A percentile compares a stretch with the other conserved stretches of the same genome.
phyloP scores from a whole-genome alignment of 2,888 invertebrate genomes.

The Orthonychiurus folsomi region DNA sequence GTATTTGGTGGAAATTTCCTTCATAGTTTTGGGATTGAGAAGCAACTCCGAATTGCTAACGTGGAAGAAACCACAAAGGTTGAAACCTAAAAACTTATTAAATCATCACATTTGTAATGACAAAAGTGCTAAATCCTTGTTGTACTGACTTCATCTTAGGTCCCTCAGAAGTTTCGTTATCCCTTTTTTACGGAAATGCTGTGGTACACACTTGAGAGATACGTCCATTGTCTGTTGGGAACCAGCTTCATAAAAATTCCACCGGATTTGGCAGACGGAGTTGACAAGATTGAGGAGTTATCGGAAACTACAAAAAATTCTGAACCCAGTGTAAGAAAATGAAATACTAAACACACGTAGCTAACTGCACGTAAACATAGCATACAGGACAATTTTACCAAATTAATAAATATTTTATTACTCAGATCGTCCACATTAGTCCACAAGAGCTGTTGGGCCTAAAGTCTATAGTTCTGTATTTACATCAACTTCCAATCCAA shows the following conservation, averaged over 20 bases:
- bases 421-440: conserved; percentile 43
- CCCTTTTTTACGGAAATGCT: conserved; percentile 97
- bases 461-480: conserved; percentile 76
- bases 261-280: conserved; percentile 33
- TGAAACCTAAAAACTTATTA: too few relatives aligned
- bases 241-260: conserved; percentile 59
- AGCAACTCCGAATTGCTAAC: conserved; percentile 89
- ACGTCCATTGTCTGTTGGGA: conserved; percentile 77
- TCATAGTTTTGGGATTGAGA: conserved; percentile 90
- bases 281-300: conserved; percentile 20
- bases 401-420: too few relatives aligned
- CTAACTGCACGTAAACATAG: too few relatives aligned
- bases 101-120: conserved; percentile 34
- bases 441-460: conserved; percentile 50
- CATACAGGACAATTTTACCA: too few relatives aligned
- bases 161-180: conserved; percentile 93
- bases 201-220: conserved; percentile 93
- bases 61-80: conserved; percentile 91
- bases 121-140: background rate
- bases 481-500: conserved; percentile 77
- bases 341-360: too few relatives aligned
- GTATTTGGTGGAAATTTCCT: conserved; percentile 98
- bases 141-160: conserved; percentile 52
- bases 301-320: conserved; percentile 22
- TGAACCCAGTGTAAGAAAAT: conserved; percentile 23